These are phyloP conservation scores for Leucoptera coffeella DNA, from an alignment of 2,888 invertebrate species.

Conservation along the genomic window DNA sequence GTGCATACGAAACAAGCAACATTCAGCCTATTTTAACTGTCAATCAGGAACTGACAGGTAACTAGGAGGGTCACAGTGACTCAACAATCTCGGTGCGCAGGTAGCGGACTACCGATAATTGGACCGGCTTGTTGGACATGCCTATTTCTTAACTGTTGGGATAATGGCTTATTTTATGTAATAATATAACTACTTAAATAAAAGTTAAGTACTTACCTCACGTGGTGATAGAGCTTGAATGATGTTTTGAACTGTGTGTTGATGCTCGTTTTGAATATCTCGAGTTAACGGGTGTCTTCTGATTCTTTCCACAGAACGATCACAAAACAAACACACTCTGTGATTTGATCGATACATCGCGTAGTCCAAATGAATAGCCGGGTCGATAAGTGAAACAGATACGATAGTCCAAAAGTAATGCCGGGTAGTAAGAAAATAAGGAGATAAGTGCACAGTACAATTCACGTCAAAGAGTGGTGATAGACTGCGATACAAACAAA, in stretches of 20 bases:
- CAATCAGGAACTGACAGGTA: conserved; percentile 3
- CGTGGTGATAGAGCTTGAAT: conserved; percentile 4
- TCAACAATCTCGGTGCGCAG: conserved; percentile 3
- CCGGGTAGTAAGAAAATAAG: conserved; percentile 3
- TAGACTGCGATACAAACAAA: conserved; percentile 3
- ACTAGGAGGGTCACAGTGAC: conserved; percentile 3
- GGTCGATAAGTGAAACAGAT: conserved; percentile 3
- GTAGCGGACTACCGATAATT: conserved; percentile 2
- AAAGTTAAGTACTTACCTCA: conserved; percentile 4
- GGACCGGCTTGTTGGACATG: conserved; percentile 3
- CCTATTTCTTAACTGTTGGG: conserved; percentile 4
- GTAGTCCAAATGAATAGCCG: conserved; percentile 4
- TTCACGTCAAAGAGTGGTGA: conserved; percentile 2
- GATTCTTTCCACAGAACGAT: conserved; percentile 4
- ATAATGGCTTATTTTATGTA: conserved; percentile 4
- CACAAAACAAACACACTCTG: conserved; percentile 4
- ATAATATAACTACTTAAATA: conserved; percentile 3
- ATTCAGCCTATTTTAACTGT: conserved; percentile 2
- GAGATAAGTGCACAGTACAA: conserved; percentile 3
- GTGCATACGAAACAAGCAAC: conserved; percentile 3
- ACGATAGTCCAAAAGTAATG: conserved; percentile 4
- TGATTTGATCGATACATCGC: conserved; percentile 4
- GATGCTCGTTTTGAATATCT: conserved; percentile 4
- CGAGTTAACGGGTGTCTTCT: conserved; percentile 4
- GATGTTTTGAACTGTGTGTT: conserved; percentile 4